Evolutionary conservation across 1,140 invertebrate genomes (phyloP).

Genomic region (Cherax quadricarinatus): DNA sequence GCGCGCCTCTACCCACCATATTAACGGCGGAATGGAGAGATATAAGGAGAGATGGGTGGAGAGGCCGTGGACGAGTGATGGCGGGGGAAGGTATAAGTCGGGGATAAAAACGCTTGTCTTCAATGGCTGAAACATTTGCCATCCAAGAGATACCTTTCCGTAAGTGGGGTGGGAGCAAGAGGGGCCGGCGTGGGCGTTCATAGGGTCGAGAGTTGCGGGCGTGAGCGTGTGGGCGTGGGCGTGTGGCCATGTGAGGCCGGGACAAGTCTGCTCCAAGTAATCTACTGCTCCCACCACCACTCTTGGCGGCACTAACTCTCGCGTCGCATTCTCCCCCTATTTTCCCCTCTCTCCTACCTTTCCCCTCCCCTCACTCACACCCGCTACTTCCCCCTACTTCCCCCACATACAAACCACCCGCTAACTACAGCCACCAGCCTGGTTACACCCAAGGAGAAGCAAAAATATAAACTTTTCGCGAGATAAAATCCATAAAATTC

Average conservation of each 20-base stretch:
- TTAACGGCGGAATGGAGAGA: too few relatives aligned
- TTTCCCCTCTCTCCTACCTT: neutral
- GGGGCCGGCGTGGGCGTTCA: neutral
- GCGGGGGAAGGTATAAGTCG: neutral
- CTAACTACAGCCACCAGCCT: too few relatives aligned
- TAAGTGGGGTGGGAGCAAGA: neutral
- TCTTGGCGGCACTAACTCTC: slow-evolving; percentile 24
- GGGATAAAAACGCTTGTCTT: slow-evolving; percentile 33
- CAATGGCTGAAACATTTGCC: slow-evolving; percentile 34
- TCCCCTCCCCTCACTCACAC: too few relatives aligned
- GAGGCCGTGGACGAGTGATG: neutral
- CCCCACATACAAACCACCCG: too few relatives aligned
- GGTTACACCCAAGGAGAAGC: too few relatives aligned
- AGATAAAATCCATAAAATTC: slow-evolving; percentile 13
- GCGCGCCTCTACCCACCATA: too few relatives aligned
- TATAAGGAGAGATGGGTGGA: too few relatives aligned
- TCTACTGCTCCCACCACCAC: neutral
- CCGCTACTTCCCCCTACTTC: too few relatives aligned
- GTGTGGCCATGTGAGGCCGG: neutral
- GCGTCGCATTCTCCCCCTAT: neutral
- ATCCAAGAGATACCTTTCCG: slow-evolving; percentile 1
- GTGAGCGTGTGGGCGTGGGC: neutral
- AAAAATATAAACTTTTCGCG: slow-evolving; percentile 36
- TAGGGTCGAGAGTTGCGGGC: neutral
- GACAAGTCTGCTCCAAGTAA: slow-evolving; percentile 39